Percentiles rank a stretch among this genome's conserved stretches.
These are phyloP conservation scores for Falcaria lacertinaria DNA, from an alignment of 2,888 invertebrate genomes.

Conservation along the genomic window DNA sequence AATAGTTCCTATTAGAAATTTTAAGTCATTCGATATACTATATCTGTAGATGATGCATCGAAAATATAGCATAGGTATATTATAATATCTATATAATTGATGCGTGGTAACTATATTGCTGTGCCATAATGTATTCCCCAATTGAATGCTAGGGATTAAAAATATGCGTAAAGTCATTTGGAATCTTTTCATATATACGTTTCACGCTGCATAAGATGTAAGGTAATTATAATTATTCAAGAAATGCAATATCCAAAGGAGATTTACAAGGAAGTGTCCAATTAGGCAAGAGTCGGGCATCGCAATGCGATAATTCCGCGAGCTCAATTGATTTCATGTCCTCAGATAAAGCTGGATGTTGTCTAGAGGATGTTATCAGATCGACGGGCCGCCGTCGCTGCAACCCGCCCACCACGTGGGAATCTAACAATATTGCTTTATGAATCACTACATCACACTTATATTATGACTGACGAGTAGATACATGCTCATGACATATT, in stretches of 20 bases:
- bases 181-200: too few species aligned
- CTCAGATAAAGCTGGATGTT: slow-evolving; percentile 67
- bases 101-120: too few species aligned
- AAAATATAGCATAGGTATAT: too few species aligned
- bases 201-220: not conserved
- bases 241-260: slow-evolving; percentile 24
- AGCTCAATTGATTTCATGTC: slow-evolving; percentile 70
- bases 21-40: too few species aligned
- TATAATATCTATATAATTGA: too few species aligned
- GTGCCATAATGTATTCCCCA: too few species aligned
- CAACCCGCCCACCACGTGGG: slow-evolving; percentile 61
- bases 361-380: slow-evolving; percentile 68
- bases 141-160: too few species aligned
- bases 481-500: too few species aligned
- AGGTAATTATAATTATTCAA: slow-evolving; percentile 7
- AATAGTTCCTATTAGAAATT: too few species aligned
- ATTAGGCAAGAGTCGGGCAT: slow-evolving; percentile 62
- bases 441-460: slow-evolving; percentile 4
- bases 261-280: slow-evolving; percentile 58
- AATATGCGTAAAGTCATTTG: too few species aligned
- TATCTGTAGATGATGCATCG: too few species aligned
- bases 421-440: slow-evolving; percentile 19
- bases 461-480: too few species aligned
- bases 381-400: slow-evolving; percentile 61
- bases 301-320: slow-evolving; percentile 70